Base-by-base conservation (phyloP, 2,888 invertebrate genomes). In the Cylindroiulus punctatus region DNA sequence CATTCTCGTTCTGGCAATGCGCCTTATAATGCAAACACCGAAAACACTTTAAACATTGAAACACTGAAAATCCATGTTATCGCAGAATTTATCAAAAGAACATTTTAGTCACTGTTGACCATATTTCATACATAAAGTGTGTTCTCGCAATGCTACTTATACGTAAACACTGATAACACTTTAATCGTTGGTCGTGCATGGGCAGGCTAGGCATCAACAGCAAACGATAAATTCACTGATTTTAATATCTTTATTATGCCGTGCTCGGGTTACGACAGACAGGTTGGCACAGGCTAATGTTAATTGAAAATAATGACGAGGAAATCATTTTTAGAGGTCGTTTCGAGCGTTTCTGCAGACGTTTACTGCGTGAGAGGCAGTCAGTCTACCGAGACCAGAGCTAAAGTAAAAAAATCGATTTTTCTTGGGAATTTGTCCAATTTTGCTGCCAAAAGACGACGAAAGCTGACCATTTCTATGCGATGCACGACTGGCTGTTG, bases 241-340 rank as follows among this genome's bases (percentile, higher is more conserved):
- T 26, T 65, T n/a, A 65, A 65, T 10, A 65, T 65, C n/a, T 26
- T 12, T 26, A 65, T 14, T 52, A 19, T 10, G 10, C 12, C 65
- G 26, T 10, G 65, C 12, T 65, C 12, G 65, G 26, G 65, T 65
- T 65, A 65, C 26, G 65, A 65, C 57, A 57, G 65, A 65, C 57
- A 57, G 65, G 26, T 14, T 65, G 65, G 26, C 65, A 65, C 26
- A 57, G 57, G n/a, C 57, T 22, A 65, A 65, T 12, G 12, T 65
- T 65, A 65, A 65, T 65, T 65, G n/a, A 26, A n/a, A 65, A 65
- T 65, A 65, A 65, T 65, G 26, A 65, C 10, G 65, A 65, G 65
- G 65, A 65, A 65, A 65, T 65, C 26, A 65, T 26, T 65, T 65
- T 65, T 65, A 65, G 65, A 65, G 65, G 65, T 65, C 65, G 26